Conservation (phyloP, 2,797 vertebrate species). For the Rhinogobio ventralis region DNA sequence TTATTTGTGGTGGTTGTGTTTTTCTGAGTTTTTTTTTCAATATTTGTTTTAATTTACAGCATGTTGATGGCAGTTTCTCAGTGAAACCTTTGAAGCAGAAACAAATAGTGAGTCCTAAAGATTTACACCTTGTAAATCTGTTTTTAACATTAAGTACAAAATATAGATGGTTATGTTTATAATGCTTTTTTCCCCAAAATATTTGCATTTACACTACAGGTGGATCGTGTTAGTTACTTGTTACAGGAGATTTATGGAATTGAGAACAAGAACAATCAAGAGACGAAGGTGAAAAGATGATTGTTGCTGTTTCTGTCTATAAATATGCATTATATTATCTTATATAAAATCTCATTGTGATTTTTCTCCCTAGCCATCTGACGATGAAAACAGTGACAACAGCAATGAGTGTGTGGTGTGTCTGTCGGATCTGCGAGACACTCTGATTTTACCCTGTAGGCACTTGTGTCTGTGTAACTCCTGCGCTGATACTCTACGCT, state of each 20-base stretch:
- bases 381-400: conserved; percentile 97
- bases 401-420: conserved; percentile 98
- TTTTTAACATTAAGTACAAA: not conserved
- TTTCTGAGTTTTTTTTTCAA: not conserved
- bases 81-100: conserved; percentile 86
- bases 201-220: conserved; percentile 74
- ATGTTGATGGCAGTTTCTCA: conserved; percentile 84
- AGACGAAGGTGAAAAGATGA: conserved; percentile 88
- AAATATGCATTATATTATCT: not conserved
- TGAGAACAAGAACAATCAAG: conserved; percentile 99
- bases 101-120: conserved; percentile 79
- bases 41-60: conserved; percentile 67
- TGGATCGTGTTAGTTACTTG: conserved; percentile 97
- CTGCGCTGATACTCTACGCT: conserved; percentile 93
- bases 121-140: not conserved
- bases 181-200: not conserved
- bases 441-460: conserved; percentile 94
- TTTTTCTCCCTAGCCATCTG: conserved; percentile 80
- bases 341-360: not conserved
- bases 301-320: not conserved
- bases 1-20: not conserved
- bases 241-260: conserved; percentile 99
- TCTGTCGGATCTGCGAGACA: conserved; percentile 93
- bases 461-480: conserved; percentile 96
- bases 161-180: not conserved